Evolutionary conservation across 2,888 invertebrate species (phyloP), one percentile per base, ranked within the genome.

Genomic region (Lasioglossum pauxillum): DNA sequence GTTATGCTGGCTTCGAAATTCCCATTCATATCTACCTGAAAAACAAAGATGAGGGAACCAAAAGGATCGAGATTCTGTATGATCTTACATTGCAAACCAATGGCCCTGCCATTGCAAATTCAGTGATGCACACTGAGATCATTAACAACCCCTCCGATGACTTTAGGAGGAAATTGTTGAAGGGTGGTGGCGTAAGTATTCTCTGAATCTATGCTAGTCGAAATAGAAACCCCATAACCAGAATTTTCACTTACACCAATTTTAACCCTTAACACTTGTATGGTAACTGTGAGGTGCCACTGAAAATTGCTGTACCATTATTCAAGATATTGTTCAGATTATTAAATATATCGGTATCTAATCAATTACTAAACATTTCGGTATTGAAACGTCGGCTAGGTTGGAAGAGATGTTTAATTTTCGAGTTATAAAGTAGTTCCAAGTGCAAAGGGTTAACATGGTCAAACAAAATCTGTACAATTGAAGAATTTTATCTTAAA

Each of bases 1-100:
- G 99, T 10, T 99, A 99, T 96, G 99, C 99, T 84, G 98, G 99
- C 53, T 99, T 99, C 95, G 96, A 97, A 75, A 96, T 99, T 84
- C 98, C 98, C 0, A 98, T 99, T 92, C 98, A 99, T 94, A 97
- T 99, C 90, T 97, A 98, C 95, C 96, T 98, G 90, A 98, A 97
- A 91, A 99, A 98, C 95, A 98, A 98, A 94, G 98, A 98, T 95
- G 98, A 85, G 57, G 84, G 84, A 98, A 94, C 98, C 98, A 16
- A 98, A 98, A 95, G 98, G 93, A 92, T 95, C 78, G 96, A 96
- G 91, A 97, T 97, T 95, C 96, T 96, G 79, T 99, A 99, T 96
- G 99, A 99, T 95, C 96, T 99, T 89, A 97, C 97, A 93, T 96
- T 99, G 84, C 98, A 98, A 95, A 96, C 96, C 23, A 97, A 97